Conservation (phyloP, 37 sponge, comb jelly and placozoan species). For the Chondrilla cf. caribensis region DNA sequence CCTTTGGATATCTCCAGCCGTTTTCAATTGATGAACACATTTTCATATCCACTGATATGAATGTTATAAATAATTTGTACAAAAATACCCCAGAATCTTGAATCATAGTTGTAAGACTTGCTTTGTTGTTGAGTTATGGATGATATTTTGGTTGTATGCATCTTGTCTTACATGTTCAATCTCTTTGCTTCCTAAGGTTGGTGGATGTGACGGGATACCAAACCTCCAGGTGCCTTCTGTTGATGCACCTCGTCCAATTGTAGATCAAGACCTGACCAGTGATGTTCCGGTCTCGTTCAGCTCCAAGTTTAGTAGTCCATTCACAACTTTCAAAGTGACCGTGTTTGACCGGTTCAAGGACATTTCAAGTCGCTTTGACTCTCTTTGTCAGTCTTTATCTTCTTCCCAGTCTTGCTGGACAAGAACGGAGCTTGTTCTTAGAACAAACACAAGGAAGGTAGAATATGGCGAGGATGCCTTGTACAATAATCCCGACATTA, state of each 20-base stretch:
- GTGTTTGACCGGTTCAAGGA: background rate
- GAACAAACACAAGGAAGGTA: background rate
- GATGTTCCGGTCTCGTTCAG: background rate
- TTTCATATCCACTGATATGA: no score
- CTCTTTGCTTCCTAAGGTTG: background rate
- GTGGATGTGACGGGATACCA: background rate
- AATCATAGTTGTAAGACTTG: no score
- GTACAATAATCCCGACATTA: background rate
- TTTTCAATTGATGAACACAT: no score
- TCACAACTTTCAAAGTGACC: background rate
- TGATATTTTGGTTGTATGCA: no score
- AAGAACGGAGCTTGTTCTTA: background rate
- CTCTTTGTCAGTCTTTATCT: background rate
- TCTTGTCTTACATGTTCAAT: no score
- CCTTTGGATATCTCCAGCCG: no score
- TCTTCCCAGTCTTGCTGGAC: background rate
- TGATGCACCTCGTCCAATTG: background rate
- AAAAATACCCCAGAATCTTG: no score
- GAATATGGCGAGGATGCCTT: background rate
- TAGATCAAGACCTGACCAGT: background rate
- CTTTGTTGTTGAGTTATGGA: no score
- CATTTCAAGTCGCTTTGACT: background rate
- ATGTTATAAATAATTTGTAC: no score
- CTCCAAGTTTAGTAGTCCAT: background rate
- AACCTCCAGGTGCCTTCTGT: background rate